These are phyloP conservation scores for Trididemnum clinides DNA, from an alignment of 23 tunicate species.

Conservation along the genomic window DNA sequence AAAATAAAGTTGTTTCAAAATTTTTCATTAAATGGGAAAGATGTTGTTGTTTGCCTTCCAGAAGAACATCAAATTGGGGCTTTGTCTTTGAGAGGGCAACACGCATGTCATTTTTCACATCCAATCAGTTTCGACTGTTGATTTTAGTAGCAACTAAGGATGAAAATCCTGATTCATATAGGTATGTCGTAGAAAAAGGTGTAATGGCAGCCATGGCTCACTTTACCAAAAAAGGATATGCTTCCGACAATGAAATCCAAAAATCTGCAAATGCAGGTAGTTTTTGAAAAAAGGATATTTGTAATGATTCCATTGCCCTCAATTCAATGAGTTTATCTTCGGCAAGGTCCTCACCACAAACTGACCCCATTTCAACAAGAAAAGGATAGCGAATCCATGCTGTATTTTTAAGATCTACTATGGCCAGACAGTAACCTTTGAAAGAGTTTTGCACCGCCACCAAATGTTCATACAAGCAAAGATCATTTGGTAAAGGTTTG, in stretches of 20 bases:
- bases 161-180: background rate
- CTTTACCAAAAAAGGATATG: background rate
- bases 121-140: background rate
- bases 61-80: background rate
- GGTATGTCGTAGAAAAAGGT: background rate
- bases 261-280: no score
- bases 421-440: no score
- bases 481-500: no score
- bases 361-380: no score
- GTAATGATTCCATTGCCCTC: no score
- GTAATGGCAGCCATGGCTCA: background rate
- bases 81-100: background rate
- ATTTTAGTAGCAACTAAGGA: background rate
- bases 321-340: background rate
- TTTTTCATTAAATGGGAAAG: background rate
- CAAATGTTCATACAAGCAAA: no score
- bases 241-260: background rate
- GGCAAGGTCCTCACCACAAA: background rate
- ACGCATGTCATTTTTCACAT: background rate
- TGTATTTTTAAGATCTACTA: no score
- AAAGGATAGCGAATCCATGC: no score
- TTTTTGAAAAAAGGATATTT: no score
- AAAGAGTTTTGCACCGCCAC: no score
- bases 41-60: background rate
- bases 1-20: background rate